Conservation (phyloP, 2,888 invertebrate species). For the Poecilobothrus nobilitatus region DNA sequence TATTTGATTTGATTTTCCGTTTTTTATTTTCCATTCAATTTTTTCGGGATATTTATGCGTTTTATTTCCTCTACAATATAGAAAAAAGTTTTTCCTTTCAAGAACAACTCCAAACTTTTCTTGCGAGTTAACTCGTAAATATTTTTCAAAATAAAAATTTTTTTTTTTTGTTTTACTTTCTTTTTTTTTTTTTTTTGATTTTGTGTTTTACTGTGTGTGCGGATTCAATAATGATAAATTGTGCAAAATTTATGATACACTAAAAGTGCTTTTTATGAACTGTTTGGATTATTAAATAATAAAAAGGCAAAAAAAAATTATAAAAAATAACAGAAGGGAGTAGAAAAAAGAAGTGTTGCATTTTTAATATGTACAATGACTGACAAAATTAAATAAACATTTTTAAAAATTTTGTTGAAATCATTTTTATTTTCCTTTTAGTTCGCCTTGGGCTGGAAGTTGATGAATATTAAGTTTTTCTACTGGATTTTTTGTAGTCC, state of each 20-base stretch:
- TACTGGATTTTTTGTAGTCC: no score
- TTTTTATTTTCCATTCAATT: background rate
- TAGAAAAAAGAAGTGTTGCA: no score
- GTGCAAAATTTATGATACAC: slow-evolving; percentile 4
- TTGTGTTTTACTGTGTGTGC: background rate
- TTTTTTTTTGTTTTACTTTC: no score
- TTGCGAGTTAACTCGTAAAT: no score
- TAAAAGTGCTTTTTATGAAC: slow-evolving; percentile 6
- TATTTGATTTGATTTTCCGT: background rate
- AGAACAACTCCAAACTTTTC: background rate
- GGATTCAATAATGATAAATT: slow-evolving; percentile 3
- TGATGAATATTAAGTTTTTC: no score
- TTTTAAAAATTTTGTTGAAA: no score
- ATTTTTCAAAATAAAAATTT: background rate
- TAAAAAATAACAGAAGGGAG: no score
- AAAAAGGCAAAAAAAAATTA: background rate
- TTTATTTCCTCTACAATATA: background rate
- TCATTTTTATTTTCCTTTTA: no score
- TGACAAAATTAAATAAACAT: no score
- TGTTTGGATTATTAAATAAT: slow-evolving; percentile 6
- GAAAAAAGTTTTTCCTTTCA: background rate
- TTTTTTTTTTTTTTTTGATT: background rate
- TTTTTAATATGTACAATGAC: no score
- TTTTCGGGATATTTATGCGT: background rate
- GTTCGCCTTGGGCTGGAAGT: no score